These are phyloP conservation scores for Pogonomyrmex californicus DNA, from an alignment of 1,140 invertebrate species.

Conservation along the genomic window DNA sequence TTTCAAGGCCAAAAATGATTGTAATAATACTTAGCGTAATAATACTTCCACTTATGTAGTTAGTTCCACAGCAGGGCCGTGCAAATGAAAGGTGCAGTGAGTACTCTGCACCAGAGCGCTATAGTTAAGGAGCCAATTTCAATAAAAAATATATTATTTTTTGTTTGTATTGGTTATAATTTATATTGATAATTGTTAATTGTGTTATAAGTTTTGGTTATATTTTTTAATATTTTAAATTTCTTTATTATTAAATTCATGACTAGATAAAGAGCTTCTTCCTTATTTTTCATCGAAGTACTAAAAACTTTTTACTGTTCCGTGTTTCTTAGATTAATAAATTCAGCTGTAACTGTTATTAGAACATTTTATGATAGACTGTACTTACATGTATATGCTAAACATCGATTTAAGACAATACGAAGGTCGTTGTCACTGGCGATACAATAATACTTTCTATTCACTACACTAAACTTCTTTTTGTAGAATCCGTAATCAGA, in stretches of 20 bases:
- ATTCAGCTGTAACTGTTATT: not conserved
- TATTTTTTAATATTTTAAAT: no score
- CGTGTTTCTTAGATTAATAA: not conserved
- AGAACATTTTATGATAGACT: not conserved
- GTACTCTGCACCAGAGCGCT: no score
- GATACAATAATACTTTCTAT: constrained; percentile 23
- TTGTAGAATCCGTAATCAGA: not conserved
- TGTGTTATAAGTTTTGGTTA: no score
- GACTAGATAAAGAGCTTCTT: no score
- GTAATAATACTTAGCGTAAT: not conserved
- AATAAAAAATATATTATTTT: no score
- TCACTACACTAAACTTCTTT: not conserved
- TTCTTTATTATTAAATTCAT: no score
- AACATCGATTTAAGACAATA: constrained; percentile 11
- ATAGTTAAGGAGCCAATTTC: no score
- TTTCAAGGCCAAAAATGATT: not conserved
- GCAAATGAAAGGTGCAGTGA: no score
- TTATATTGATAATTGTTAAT: no score
- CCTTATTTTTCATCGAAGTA: not conserved
- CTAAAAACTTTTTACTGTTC: not conserved
- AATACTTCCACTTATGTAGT: no score
- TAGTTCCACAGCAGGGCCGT: no score
- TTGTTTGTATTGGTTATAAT: no score
- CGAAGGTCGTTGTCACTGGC: not conserved
- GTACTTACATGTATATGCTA: not conserved